Base-by-base conservation (phyloP, 2,888 invertebrate species). In the Eugnorisma glareosa region DNA sequence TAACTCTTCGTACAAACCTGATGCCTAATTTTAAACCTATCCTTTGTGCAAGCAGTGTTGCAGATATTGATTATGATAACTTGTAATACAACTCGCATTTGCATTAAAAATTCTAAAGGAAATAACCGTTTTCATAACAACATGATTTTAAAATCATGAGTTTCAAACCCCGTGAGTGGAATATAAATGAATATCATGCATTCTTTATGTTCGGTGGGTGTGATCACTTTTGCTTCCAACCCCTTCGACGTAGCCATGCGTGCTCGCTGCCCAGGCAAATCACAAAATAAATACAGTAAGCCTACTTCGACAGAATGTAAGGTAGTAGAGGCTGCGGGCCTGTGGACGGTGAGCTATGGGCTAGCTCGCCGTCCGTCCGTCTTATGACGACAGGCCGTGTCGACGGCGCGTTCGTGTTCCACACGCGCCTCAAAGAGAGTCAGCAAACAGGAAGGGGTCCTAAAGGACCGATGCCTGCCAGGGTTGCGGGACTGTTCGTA, bases 171-270 rank as follows among this genome's bases (percentile, higher is more conserved):
- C 69, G 1, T 43, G 63, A 45, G 81, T 51, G 28, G 59, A 73
- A 73, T 81, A 84, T 84, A 73, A 84, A 83, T 73, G 73, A 59
- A 81, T 70, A 67, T 70, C 67, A 64, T 83, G 63, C 57, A 75
- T 81, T 67, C n/a, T 72, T 80, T 67, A 57, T 75, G 40, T 72
- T 69, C 45, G 72, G 69, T 70, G 51, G 73, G 59, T 73, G 79
- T 75, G 70, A 81, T 84, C 61, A 81, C 63, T 73, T 84, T 73
- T 40, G 48, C 81, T 67, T 75, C 75, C 51, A 71, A 63, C 37
- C 59, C 64, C 57, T 68, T 57, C 43, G 59, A 59, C 67, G 43
- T 63, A 73, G 45, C 45, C 61, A 54, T 37, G 72, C 72, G 57
- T 75, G 31, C 67, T 73, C 31, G 21, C 67, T 63, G 59, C 37